These are phyloP conservation scores for Notamacropus eugenii DNA, from an alignment of 2,797 vertebrate species.

Conservation along the genomic window DNA sequence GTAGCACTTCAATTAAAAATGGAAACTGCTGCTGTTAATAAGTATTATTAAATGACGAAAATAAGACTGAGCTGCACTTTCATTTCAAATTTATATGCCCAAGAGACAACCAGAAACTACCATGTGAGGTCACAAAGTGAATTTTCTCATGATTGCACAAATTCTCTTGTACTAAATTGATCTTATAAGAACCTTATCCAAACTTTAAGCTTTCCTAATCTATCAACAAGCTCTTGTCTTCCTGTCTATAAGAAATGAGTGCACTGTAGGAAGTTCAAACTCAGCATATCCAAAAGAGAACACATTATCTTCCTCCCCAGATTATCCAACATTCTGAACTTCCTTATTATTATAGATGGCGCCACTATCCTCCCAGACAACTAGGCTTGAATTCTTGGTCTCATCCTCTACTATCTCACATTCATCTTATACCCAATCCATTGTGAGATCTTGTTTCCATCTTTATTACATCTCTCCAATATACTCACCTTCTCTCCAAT, in stretches of 20 bases:
- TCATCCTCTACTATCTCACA: not conserved
- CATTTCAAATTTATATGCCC: conserved; percentile 23
- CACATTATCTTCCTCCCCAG: not conserved
- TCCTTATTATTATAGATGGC: not conserved
- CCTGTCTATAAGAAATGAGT: not conserved
- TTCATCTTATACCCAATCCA: not conserved
- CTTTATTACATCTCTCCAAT: not conserved
- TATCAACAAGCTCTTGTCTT: not conserved
- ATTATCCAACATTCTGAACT: not conserved
- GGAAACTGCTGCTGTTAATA: conserved; percentile 56
- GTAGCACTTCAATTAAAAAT: conserved; percentile 56
- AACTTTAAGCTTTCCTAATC: conserved; percentile 10
- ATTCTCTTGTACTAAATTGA: not conserved
- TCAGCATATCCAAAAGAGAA: not conserved
- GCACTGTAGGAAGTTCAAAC: not conserved
- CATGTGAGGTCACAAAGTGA: not conserved
- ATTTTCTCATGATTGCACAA: not conserved
- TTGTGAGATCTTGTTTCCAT: not conserved
- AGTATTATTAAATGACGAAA: conserved; percentile 55
- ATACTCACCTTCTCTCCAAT: not conserved
- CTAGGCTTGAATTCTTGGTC: not conserved
- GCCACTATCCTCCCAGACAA: not conserved
- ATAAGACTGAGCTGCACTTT: conserved; percentile 23
- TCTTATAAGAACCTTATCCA: not conserved
- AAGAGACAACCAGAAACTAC: not conserved